Evolutionary conservation across 2,797 vertebrate genomes (phyloP), one percentile per base, ranked within the genome.

Genomic region (Crenuchus spilurus): DNA sequence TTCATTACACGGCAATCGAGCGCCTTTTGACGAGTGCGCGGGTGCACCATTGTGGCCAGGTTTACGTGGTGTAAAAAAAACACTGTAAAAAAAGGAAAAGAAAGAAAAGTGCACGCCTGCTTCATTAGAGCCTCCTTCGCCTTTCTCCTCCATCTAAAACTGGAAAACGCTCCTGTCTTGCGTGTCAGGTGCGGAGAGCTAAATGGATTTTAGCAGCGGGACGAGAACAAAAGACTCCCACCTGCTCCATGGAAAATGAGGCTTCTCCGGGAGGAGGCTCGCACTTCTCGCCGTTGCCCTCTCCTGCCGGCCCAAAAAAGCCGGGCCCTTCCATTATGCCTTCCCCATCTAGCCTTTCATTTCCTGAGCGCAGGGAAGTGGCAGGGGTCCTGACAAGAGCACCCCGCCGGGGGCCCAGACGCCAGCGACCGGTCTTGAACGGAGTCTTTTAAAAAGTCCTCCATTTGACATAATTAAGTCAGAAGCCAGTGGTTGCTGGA

Each of bases 141-240:
- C 51, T 52, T 57, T 57, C 68, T 51, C 33, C 33, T 20, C 68
- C 42, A 83, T 83, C 80, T 83, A 54, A 67, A 67, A 85, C 74
- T 44, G 75, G 85, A 82, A 88, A 90, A 85, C 83, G 84, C 89
- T 90, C 87, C 88, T 89, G 70, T 83, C 86, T 54, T 88, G 86
- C 85, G 85, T 89, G 89, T 91, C 92, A 92, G 90, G 86, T 87
- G 88, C 87, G 83, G 89, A 86, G 86, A 90, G 87, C 89, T 89
- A 93, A 94, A 92, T 93, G 91, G 90, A 91, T 93, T 93, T 93
- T 88, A 92, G 88, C 91, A 92, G 91, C 90, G 57, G 91, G 90
- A 91, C 80, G 85, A 92, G 91, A 93, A 93, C 92, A 93, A 93
- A 92, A 92, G 90, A 84, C 87, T 91, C 91, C 91, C 91, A 92